Evolutionary conservation across 2,113 vertebrate genomes (phyloP).

Genomic region (Motacilla alba): DNA sequence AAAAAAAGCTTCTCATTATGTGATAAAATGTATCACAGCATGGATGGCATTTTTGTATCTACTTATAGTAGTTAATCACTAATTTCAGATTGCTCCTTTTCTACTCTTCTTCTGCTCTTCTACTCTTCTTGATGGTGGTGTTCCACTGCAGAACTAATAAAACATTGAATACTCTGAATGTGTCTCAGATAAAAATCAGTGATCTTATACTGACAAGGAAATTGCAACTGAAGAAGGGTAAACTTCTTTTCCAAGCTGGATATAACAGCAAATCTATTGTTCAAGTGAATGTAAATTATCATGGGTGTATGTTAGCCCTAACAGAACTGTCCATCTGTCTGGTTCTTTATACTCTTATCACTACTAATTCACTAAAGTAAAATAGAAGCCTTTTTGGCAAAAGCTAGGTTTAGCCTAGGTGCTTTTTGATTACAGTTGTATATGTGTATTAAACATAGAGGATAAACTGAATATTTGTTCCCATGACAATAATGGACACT

Average conservation of each 20-base stretch:
- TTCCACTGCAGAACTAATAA: not conserved
- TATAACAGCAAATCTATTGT: not conserved
- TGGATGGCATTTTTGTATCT: not conserved
- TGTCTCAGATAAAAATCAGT: not conserved
- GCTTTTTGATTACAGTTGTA: not conserved
- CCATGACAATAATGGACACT: not conserved
- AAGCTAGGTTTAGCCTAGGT: not conserved
- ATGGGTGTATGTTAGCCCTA: not conserved
- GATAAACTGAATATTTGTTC: not conserved
- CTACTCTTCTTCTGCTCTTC: not conserved
- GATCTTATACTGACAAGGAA: not conserved
- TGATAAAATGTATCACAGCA: not conserved
- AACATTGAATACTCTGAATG: not conserved
- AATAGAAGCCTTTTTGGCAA: not conserved
- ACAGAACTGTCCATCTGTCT: not conserved
- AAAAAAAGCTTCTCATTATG: not conserved
- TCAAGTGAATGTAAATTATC: not conserved
- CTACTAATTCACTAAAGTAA: not conserved
- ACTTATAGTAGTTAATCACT: not conserved
- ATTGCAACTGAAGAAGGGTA: not conserved
- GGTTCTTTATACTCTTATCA: not conserved
- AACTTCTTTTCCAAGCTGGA: not conserved
- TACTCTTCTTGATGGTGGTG: not conserved
- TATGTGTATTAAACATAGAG: rapidly evolving
- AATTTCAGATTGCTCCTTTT: not conserved